Conservation (phyloP, 2,888 invertebrate species). For the Eristalis arbustorum region DNA sequence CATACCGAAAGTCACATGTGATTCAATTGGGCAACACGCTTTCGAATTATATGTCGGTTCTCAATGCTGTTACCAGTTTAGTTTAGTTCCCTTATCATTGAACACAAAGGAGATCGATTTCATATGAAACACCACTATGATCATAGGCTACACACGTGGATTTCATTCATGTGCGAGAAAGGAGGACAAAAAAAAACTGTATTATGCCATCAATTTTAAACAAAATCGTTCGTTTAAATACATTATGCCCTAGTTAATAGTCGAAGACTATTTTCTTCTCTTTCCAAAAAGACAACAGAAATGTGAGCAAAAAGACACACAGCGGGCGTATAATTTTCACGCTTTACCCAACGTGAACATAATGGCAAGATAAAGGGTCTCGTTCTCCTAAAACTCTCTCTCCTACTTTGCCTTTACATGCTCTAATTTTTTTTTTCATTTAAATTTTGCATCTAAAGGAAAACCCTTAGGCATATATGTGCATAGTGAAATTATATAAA, state of each 20-base stretch:
- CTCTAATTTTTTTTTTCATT: background rate
- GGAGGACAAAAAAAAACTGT: background rate
- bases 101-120: background rate
- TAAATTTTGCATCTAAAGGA: constrained; percentile 28
- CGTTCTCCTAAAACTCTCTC: constrained; percentile 5
- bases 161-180: background rate
- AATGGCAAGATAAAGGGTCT: constrained; percentile 8
- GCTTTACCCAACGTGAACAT: background rate
- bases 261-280: background rate
- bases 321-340: background rate
- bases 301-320: background rate
- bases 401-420: background rate
- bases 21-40: background rate
- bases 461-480: constrained; percentile 39
- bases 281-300: background rate
- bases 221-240: background rate
- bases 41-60: background rate
- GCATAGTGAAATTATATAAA: constrained; percentile 46
- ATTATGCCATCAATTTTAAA: background rate
- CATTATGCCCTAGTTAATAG: background rate
- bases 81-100: background rate
- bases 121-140: background rate
- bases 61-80: background rate
- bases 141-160: constrained; percentile 16
- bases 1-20: background rate